A percentile compares a stretch with the other conserved stretches of the same genome.
phyloP scores from a whole-genome alignment of 2,113 vertebrate species.

The Oreocharis arfaki region DNA sequence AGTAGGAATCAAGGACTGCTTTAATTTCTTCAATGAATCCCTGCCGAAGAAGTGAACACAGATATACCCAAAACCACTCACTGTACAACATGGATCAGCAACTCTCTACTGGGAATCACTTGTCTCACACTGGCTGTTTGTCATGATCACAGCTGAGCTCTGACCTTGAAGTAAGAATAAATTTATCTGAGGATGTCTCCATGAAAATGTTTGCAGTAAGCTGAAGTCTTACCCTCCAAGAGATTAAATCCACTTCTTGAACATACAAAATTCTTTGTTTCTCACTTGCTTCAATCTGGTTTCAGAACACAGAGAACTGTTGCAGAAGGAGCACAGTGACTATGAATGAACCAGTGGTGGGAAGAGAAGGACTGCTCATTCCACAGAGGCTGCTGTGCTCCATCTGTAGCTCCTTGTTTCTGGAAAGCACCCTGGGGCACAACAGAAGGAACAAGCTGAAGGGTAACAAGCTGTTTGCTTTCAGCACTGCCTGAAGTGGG shows the following conservation, averaged over 20 bases:
- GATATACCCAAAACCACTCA: background rate
- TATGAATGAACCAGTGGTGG: background rate
- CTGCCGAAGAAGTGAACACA: background rate
- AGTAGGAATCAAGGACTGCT: background rate
- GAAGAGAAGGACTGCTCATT: background rate
- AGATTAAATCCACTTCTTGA: background rate
- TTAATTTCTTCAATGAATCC: background rate
- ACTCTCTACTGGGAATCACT: background rate
- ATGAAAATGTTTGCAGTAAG: background rate
- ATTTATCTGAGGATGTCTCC: background rate
- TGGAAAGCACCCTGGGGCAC: conserved; percentile 6
- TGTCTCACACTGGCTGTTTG: background rate
- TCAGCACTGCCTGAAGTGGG: conserved; percentile 26
- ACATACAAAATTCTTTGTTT: background rate
- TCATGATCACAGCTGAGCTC: background rate
- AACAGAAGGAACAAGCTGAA: background rate
- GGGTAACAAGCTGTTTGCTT: conserved; percentile 43
- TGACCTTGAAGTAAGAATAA: background rate
- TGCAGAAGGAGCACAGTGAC: background rate
- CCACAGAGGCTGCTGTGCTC: conserved; percentile 7
- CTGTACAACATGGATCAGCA: background rate
- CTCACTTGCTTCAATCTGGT: background rate
- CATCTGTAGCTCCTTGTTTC: background rate
- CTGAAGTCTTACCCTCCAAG: background rate
- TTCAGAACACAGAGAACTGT: background rate